Base-by-base conservation (phyloP, 2,113 vertebrate genomes). In the Xiphorhynchus elegans region DNA sequence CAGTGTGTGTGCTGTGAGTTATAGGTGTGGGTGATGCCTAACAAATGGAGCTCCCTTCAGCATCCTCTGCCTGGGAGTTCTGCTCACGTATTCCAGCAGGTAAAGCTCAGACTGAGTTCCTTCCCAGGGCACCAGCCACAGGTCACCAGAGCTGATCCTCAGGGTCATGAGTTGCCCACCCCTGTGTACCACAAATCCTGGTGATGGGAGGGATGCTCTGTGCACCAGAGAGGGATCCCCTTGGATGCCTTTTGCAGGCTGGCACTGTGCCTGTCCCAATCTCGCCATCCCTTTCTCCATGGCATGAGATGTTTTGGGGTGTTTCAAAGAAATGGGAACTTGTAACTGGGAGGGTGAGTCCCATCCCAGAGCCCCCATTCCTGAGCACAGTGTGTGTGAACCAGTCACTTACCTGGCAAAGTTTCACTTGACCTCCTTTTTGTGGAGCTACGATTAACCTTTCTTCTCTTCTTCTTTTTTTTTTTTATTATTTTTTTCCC, bases 381-480 rank as follows among this genome's bases (percentile, higher is more conserved):
- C 40, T 80, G 84, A 6, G 53, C 46, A 29, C 29, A 26, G 35
- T 2, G 1, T 7, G 2, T 25, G 62, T 13, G 29, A 37, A 81
- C 31, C 92, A 31, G 20, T 24, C 87, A 47, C 89, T 92, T 55
- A 39, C 72, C 82, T 49, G 44, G 89, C 89, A 80, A 87, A 89
- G 88, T 68, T 88, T 42, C 87, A 42, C 92, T 95, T 96, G 95
- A 96, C 96, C 92, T 96, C 64, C 69, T 67, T 97, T 92, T 76
- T 67, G 88, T 94, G 94, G 82, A 85, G 66, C 83, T 87, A 63
- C 96, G 89, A 64, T 31, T 40, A 58, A 33, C 91, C 93, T 97
- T 95, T 93, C 93, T 94, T 77, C 84, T 89, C 56, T 12, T 35
- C 23, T 10, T 13, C 19, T 31, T 44, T 19, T 20, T 49, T 37